Base-by-base conservation (phyloP, 2,888 invertebrate species). In the Metallyticus violacea region DNA sequence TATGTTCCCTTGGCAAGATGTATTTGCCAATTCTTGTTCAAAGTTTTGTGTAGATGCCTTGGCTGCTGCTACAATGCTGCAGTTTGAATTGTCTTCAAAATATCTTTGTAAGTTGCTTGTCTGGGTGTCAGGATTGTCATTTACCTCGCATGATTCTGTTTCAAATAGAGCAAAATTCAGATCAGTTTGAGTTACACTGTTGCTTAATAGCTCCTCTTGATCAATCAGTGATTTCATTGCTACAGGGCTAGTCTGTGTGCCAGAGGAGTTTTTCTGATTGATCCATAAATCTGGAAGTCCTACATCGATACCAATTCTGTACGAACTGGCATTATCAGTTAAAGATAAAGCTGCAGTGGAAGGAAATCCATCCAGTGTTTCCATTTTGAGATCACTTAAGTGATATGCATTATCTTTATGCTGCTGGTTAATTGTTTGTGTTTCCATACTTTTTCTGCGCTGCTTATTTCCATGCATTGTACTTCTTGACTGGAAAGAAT, bases 181-280 rank as follows among this genome's bases (percentile, higher is more conserved):
- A 84, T 90, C 90, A 15, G 90, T 90, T 88, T 91, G 91, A 4
- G 89, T 89, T 7, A 90, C 90, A 7, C 89, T 90, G 80, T 91
- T 90, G 29, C 90, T 90, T 25, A 91, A 87, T 77, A 90, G 90
- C 85, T 90, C 90, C 25, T 91, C 90, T 40, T 91, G 88, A 86
- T 90, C 90, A 84, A 91, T 91, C 7, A 86, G 77, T n/a, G 76
- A 78, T 29, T 79, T 79, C 78, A 85, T 27, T n/a, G 79, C 27
- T 27, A 90, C 90, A 7, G 91, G 91, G 89, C 90, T 90, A 6
- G 92, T 92, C 89, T 92, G 92, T 15, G 92, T 92, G 27, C 91
- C 90, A 1, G 90, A 91, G 4, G 91, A 90, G 86, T 90, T 92
- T 85, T 91, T 91, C 28, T 91, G 90, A 82, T 88, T 82, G 79